These are phyloP conservation scores for Lasiurus cinereus DNA, from an alignment of 2,113 vertebrate species.

Conservation along the genomic window DNA sequence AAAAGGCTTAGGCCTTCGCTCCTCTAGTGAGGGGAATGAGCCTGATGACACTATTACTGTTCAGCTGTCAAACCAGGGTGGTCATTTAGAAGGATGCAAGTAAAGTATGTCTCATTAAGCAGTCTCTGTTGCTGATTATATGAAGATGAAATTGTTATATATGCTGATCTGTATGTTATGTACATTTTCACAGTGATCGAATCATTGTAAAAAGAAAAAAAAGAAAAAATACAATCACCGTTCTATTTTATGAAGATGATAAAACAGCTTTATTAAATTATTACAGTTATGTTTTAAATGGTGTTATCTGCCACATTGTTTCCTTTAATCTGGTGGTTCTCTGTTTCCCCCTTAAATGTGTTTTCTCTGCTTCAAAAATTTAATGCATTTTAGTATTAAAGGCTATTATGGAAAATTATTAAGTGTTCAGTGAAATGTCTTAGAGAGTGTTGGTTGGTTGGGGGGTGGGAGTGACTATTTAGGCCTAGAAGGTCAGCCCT, in stretches of 20 bases:
- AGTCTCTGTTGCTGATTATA: slow-evolving; percentile 87
- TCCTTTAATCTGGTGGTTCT: slow-evolving; percentile 87
- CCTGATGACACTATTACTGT: slow-evolving; percentile 72
- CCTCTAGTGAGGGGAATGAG: slow-evolving; percentile 73
- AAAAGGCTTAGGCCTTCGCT: slow-evolving; percentile 69
- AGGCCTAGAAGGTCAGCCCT: not conserved
- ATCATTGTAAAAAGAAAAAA: slow-evolving; percentile 89
- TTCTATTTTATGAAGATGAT: slow-evolving; percentile 92
- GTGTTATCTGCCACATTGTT: slow-evolving; percentile 87
- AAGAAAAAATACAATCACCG: slow-evolving; percentile 87
- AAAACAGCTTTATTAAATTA: slow-evolving; percentile 93
- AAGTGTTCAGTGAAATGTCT: slow-evolving; percentile 86
- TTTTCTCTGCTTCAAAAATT: slow-evolving; percentile 89
- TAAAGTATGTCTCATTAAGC: slow-evolving; percentile 84
- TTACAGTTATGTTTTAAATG: slow-evolving; percentile 89
- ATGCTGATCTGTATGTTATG: slow-evolving; percentile 91
- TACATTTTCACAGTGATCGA: slow-evolving; percentile 92
- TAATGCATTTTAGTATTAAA: slow-evolving; percentile 92
- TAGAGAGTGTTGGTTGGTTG: slow-evolving; percentile 51
- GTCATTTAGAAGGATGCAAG: slow-evolving; percentile 79
- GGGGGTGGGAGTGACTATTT: not conserved
- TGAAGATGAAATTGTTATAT: slow-evolving; percentile 90
- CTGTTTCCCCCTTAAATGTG: slow-evolving; percentile 89
- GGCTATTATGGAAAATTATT: slow-evolving; percentile 89
- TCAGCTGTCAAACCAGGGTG: slow-evolving; percentile 79